phyloP scores from a whole-genome alignment of 2,113 vertebrate genomes.

The Alexandromys fortis region DNA sequence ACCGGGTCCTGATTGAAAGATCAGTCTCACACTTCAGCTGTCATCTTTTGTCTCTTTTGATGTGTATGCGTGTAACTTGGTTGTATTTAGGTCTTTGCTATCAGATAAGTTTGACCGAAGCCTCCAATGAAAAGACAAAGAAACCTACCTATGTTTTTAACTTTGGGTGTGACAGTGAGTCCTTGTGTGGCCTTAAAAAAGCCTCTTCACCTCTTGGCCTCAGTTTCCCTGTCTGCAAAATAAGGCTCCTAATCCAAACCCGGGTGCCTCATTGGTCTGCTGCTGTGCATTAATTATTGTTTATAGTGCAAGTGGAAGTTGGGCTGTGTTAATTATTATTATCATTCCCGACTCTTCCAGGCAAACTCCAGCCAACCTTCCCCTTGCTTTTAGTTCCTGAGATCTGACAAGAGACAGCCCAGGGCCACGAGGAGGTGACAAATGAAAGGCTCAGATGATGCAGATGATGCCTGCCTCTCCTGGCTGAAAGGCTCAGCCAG shows the following conservation, averaged over 20 bases:
- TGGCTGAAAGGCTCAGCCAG: neutral
- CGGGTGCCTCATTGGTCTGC: conserved; percentile 48
- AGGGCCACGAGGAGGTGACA: neutral
- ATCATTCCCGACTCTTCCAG: conserved; percentile 77
- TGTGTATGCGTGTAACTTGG: neutral
- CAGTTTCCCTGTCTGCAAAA: conserved; percentile 78
- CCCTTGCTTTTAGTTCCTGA: conserved; percentile 70
- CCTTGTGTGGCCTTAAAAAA: conserved; percentile 63
- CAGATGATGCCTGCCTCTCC: neutral
- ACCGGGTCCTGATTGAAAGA: neutral
- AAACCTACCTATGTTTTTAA: conserved; percentile 33
- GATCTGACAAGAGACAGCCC: conserved; percentile 74
- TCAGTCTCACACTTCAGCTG: neutral
- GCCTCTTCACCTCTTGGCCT: conserved; percentile 73
- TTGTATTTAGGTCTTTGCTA: conserved; percentile 13
- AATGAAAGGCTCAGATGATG: conserved; percentile 40
- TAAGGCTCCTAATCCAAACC: conserved; percentile 65
- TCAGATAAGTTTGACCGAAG: conserved; percentile 1
- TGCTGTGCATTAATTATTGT: conserved; percentile 75
- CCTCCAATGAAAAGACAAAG: neutral
- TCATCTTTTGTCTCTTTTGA: neutral
- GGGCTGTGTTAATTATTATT: conserved; percentile 80
- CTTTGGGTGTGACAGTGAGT: conserved; percentile 5
- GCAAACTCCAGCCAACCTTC: conserved; percentile 73
- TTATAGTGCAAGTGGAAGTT: conserved; percentile 77